phyloP scores from a whole-genome alignment of 2,797 vertebrate species.

The Sciurus carolinensis region DNA sequence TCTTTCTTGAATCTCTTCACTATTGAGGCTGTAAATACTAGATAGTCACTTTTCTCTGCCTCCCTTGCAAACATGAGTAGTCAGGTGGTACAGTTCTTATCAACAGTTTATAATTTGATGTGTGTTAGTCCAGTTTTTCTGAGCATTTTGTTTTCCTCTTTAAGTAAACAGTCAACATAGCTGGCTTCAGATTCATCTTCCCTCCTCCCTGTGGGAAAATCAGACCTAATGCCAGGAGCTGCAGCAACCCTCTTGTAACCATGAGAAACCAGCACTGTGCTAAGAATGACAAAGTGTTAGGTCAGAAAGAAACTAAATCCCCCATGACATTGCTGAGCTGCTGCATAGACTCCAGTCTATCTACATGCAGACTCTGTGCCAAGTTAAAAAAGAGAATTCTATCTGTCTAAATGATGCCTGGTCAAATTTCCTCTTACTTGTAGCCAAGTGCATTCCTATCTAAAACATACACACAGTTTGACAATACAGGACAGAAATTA shows the following conservation, averaged over 20 bases:
- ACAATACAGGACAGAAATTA: not conserved
- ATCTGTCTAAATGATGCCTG: not conserved
- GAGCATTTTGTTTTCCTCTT: slow-evolving; percentile 13
- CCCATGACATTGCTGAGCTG: not conserved
- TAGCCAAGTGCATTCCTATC: not conserved
- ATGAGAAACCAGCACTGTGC: not conserved
- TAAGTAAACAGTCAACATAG: not conserved
- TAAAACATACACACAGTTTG: not conserved
- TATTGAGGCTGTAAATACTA: not conserved
- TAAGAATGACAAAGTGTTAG: not conserved
- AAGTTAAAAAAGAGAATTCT: not conserved
- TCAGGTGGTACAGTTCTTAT: not conserved
- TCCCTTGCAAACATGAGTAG: not conserved
- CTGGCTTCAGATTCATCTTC: not conserved
- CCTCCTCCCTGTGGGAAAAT: not conserved
- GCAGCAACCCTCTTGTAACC: not conserved
- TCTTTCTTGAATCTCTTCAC: not conserved
- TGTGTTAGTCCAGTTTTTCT: not conserved
- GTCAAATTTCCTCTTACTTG: not conserved
- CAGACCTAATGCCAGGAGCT: not conserved
- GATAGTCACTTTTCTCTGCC: not conserved
- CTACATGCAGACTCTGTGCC: not conserved
- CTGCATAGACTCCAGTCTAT: not conserved
- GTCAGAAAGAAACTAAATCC: not conserved
- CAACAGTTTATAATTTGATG: not conserved